Evolutionary conservation across 53 echinoderm and acorn worm species (phyloP).

Genomic region (Zoroaster sp.): DNA sequence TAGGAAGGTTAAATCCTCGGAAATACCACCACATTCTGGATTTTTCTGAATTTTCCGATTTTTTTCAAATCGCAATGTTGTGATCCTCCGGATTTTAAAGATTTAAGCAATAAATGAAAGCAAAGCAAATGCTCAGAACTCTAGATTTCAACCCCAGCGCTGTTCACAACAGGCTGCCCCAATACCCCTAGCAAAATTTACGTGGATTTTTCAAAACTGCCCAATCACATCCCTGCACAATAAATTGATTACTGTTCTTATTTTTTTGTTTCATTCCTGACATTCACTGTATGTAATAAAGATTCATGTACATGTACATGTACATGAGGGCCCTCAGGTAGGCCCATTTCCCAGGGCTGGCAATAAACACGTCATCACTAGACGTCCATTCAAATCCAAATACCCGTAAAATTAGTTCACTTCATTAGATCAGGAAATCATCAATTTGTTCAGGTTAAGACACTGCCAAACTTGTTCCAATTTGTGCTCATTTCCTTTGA

Average conservation of each 20-base stretch:
- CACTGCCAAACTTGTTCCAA: conserved; percentile 1
- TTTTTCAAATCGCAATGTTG: no score
- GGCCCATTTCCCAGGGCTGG: not conserved
- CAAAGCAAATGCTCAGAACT: no score
- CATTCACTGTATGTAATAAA: not conserved
- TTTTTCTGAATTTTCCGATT: no score
- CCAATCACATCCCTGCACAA: not conserved
- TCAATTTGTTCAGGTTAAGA: conserved; percentile 42
- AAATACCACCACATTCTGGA: no score
- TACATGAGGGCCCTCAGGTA: not conserved
- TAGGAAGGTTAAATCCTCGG: no score
- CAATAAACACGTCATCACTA: conserved; percentile 30
- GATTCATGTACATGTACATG: not conserved
- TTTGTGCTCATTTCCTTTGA: conserved; percentile 8
- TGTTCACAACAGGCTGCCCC: no score
- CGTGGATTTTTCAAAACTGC: not conserved
- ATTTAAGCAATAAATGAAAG: no score
- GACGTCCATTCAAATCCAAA: conserved; percentile 21
- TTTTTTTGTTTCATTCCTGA: not conserved
- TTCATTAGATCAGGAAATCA: conserved; percentile 40
- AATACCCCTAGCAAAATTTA: no score
- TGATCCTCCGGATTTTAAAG: no score
- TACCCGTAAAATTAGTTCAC: conserved; percentile 20
- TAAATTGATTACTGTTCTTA: not conserved
- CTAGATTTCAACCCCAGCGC: no score